Conservation (phyloP, 2,797 vertebrate genomes). For the Spheniscus humboldti region DNA sequence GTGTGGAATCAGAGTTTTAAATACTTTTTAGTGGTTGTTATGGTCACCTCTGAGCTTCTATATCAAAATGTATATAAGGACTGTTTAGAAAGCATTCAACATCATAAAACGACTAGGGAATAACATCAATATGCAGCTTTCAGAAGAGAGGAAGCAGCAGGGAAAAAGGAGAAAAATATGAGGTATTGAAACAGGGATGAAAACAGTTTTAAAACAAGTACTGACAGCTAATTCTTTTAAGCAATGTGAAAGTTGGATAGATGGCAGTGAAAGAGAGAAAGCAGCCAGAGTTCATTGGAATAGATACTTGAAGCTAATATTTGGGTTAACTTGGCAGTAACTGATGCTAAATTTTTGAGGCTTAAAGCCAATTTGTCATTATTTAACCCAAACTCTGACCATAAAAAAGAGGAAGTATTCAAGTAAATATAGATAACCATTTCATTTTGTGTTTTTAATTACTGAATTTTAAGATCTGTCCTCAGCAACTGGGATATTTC, state of each 20-base stretch:
- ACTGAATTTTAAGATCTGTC: not conserved
- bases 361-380: not conserved
- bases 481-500: not conserved
- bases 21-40: not conserved
- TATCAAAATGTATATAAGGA: not conserved
- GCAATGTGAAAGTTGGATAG: not conserved
- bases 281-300: not conserved
- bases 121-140: not conserved
- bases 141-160: not conserved
- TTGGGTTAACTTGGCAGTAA: not conserved
- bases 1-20: not conserved
- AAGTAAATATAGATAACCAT: not conserved
- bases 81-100: not conserved
- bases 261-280: not conserved
- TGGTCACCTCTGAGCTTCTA: not conserved
- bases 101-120: not conserved
- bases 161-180: not conserved
- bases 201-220: not conserved
- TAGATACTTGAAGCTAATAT: not conserved
- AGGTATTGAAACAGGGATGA: not conserved
- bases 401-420: not conserved
- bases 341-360: not conserved
- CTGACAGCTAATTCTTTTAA: not conserved
- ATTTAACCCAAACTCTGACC: not conserved
- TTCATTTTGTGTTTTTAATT: not conserved